Percentiles rank a stretch among this genome's conserved stretches.
phyloP scores from a whole-genome alignment of 1,140 invertebrate species.

The Cydia splendana region DNA sequence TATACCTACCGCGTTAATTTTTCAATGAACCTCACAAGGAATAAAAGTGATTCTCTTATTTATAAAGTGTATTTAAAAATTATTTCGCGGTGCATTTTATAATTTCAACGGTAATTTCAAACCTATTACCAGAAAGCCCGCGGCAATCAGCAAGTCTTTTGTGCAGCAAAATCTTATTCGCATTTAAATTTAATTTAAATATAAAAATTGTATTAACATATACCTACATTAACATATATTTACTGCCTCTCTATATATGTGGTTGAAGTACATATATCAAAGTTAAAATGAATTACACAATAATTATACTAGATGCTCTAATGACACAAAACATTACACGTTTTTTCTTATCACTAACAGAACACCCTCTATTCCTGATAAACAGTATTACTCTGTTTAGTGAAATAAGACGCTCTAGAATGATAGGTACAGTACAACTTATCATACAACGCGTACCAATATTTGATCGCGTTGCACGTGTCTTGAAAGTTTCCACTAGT shows the following conservation, averaged over 20 bases:
- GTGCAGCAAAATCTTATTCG: not conserved
- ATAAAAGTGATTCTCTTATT: not conserved
- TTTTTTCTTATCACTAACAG: not conserved
- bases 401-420: not conserved
- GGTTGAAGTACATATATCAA: too few species aligned
- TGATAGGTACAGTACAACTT: not conserved
- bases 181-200: not conserved
- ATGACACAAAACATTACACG: too few species aligned
- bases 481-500: constrained; percentile 18
- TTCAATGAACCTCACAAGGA: too few species aligned
- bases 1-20: too few species aligned
- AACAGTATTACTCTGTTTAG: not conserved
- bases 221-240: not conserved
- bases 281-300: too few species aligned
- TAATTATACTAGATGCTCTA: too few species aligned
- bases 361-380: not conserved
- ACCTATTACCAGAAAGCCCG: not conserved
- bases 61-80: not conserved
- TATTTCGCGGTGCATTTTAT: not conserved
- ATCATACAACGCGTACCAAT: constrained; percentile 1
- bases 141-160: not conserved
- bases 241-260: too few species aligned
- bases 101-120: not conserved
- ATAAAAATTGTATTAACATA: not conserved
- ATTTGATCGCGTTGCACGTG: constrained; percentile 9